Evolutionary conservation across 1,140 invertebrate species (phyloP), one percentile per base, ranked within the genome.

Genomic region (Cydia amplana): DNA sequence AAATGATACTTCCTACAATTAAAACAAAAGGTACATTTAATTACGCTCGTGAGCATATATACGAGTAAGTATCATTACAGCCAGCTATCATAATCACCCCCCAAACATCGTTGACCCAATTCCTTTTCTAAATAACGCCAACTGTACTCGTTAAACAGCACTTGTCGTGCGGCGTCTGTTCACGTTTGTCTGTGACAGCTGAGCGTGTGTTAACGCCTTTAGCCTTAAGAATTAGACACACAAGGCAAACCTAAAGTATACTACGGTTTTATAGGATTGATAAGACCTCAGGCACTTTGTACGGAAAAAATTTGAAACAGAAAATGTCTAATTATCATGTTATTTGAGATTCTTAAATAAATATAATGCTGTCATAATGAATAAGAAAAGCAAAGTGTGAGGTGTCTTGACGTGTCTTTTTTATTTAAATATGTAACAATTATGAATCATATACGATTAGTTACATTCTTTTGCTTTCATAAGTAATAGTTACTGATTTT

Each of bases 91-190:
- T 36, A 70, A 70, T 70, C 9, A 12, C 32, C 65, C 28, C 28
- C 32, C 65, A 36, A 65, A 70, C 65, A 70, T 70, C 65, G 36
- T 70, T 70, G 65, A 70, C 65, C 65, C 23, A 70, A 70, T 70
- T 36, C 36, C 32, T 18, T 32, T 9, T 14, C 12, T 18, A 43
- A 70, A 43, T 23, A 70, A 18, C 40, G 36, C 32, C 32, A 32
- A 70, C 65, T 70, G 65, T 70, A 70, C 32, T 70, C 65, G n/a
- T 70, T 40, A 70, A 70, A 43, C 65, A 25, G 65, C 18, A 60
- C 20, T 70, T 67, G 14, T 64, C 16, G 46, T 7, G 49, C 49
- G 49, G 49, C 16, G 64, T 32, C 25, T 67, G 14, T 25, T 32
- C 25, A 28, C 16, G 3, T 23, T 32, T 67, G 64, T 36, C 64